Conservation (phyloP, 2,797 vertebrate genomes). For the Apodemus agrarius region DNA sequence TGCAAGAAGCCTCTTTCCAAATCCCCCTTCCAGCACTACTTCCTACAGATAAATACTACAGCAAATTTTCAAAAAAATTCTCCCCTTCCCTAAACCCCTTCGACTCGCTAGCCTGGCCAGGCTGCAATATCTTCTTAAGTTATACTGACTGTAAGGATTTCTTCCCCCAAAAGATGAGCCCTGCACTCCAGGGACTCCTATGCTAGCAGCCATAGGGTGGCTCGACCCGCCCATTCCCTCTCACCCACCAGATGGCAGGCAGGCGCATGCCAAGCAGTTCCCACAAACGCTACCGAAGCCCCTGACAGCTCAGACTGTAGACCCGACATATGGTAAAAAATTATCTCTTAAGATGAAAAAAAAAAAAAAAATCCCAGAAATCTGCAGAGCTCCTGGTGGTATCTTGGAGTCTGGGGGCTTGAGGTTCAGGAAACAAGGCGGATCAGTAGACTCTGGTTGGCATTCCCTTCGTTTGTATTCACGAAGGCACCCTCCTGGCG, state of each 20-base stretch:
- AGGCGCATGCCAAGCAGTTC: neutral
- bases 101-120: neutral
- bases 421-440: neutral
- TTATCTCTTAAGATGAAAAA: neutral
- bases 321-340: neutral
- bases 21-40: neutral
- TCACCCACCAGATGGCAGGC: neutral
- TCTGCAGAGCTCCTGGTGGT: neutral
- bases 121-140: neutral
- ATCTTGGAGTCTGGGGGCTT: neutral
- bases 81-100: neutral
- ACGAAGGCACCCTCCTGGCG: neutral
- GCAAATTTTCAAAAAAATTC: neutral
- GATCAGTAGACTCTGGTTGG: neutral
- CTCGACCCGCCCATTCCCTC: neutral
- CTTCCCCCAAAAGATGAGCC: neutral
- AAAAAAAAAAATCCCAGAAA: neutral
- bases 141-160: neutral
- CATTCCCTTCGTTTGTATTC: slow-evolving; percentile 24
- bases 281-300: neutral
- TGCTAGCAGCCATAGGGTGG: neutral
- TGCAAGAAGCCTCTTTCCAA: neutral
- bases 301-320: neutral
- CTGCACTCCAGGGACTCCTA: neutral
- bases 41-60: neutral